These are phyloP conservation scores for Cyclina sinensis DNA, from an alignment of 1,140 invertebrate species.

Conservation along the genomic window DNA sequence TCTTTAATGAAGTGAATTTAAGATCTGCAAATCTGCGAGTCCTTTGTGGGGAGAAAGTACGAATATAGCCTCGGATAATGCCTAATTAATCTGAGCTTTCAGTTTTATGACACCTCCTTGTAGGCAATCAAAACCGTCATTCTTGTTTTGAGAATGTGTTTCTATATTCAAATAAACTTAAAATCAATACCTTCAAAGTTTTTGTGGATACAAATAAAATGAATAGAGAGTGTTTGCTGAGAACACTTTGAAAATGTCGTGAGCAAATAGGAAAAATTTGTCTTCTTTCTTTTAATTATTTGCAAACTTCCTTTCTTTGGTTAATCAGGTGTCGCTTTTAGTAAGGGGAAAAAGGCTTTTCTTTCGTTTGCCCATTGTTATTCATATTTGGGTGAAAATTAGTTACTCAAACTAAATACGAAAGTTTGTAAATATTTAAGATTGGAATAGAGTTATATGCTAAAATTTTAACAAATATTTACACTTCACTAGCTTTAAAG, in stretches of 20 bases:
- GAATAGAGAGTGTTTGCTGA: slow-evolving; percentile 26
- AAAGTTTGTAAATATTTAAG: neutral
- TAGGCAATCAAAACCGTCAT: slow-evolving; percentile 10
- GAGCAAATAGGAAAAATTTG: slow-evolving; percentile 50
- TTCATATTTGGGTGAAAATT: slow-evolving; percentile 1
- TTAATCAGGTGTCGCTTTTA: neutral
- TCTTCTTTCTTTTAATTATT: slow-evolving; percentile 32
- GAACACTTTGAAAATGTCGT: slow-evolving; percentile 42
- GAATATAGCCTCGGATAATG: no score
- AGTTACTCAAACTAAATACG: neutral
- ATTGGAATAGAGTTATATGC: neutral
- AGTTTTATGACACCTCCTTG: slow-evolving; percentile 38
- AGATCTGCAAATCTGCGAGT: no score
- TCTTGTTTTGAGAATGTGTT: slow-evolving; percentile 26
- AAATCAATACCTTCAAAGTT: slow-evolving; percentile 20
- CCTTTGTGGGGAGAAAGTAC: no score
- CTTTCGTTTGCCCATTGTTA: neutral
- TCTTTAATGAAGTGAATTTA: no score
- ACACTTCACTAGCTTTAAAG: neutral
- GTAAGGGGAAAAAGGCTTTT: neutral
- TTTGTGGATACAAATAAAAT: slow-evolving; percentile 5
- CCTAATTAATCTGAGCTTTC: slow-evolving; percentile 19
- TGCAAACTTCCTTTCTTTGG: neutral
- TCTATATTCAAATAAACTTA: slow-evolving; percentile 14
- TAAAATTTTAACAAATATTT: slow-evolving; percentile 33